Percentiles rank a stretch among this genome's conserved stretches.
phyloP scores from a whole-genome alignment of 2,113 vertebrate species.

The Rynchops niger region DNA sequence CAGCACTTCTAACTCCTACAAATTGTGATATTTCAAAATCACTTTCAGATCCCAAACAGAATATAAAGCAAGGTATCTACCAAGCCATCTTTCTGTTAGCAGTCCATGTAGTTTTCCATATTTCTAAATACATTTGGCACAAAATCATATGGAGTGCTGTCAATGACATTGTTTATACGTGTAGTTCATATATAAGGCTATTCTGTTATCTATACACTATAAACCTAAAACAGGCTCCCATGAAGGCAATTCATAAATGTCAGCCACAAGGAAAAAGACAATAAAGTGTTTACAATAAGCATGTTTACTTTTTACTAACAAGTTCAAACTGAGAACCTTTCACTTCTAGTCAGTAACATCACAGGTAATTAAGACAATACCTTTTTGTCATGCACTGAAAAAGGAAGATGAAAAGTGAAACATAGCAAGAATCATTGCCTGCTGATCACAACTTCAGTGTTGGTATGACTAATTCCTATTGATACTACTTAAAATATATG shows the following conservation, averaged over 20 bases:
- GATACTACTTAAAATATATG: constrained; percentile 31
- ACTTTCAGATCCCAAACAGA: not conserved
- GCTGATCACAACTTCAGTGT: constrained; percentile 6
- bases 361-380: not conserved
- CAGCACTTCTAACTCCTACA: not conserved
- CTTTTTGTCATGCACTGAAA: not conserved
- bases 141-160: not conserved
- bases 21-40: not conserved
- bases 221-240: not conserved
- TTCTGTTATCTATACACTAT: not conserved
- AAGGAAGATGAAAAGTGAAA: not conserved
- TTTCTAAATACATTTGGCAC: not conserved
- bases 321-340: not conserved
- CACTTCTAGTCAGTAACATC: not conserved
- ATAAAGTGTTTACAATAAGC: not conserved
- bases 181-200: not conserved
- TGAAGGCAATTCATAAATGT: not conserved
- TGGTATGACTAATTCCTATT: constrained; percentile 42
- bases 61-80: not conserved
- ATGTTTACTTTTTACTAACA: not conserved
- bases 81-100: not conserved
- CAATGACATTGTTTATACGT: not conserved
- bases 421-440: not conserved
- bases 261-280: not conserved
- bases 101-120: not conserved